Conservation (phyloP, 2,113 vertebrate genomes). For the Oceanites oceanicus region DNA sequence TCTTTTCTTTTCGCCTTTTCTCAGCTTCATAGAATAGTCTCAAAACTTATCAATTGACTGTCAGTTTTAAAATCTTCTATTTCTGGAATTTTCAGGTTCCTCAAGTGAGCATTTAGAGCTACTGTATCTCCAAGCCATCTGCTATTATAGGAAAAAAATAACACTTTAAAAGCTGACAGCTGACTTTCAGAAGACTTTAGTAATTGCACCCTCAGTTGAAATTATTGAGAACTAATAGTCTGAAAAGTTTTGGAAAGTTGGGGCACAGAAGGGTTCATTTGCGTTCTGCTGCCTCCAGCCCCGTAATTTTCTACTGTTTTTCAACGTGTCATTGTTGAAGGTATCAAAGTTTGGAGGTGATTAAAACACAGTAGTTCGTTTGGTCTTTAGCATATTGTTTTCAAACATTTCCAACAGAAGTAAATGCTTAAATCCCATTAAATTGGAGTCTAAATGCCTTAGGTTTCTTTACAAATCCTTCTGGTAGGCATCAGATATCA, state of each 20-base stretch:
- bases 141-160: not conserved
- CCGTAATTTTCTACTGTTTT: constrained; percentile 2
- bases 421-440: constrained; percentile 52
- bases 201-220: constrained; percentile 6
- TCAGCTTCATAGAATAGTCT: not conserved
- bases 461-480: constrained; percentile 57
- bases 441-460: constrained; percentile 41
- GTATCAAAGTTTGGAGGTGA: constrained; percentile 43
- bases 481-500: constrained; percentile 63
- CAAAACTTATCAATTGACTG: constrained; percentile 1
- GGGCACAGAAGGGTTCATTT: not conserved
- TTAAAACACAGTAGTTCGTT: constrained; percentile 17
- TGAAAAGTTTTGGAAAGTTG: constrained; percentile 27
- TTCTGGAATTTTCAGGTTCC: constrained; percentile 29
- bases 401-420: constrained; percentile 37
- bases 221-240: constrained; percentile 15
- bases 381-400: constrained; percentile 30
- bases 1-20: not conserved
- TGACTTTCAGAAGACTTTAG: constrained; percentile 38
- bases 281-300: constrained; percentile 14
- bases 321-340: not conserved
- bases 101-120: constrained; percentile 22
- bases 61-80: constrained; percentile 1
- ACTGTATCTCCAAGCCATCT: constrained; percentile 13
- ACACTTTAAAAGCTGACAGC: constrained; percentile 6